phyloP scores from a whole-genome alignment of 1,140 invertebrate genomes.

The Paramacrobiotus metropolitanus region DNA sequence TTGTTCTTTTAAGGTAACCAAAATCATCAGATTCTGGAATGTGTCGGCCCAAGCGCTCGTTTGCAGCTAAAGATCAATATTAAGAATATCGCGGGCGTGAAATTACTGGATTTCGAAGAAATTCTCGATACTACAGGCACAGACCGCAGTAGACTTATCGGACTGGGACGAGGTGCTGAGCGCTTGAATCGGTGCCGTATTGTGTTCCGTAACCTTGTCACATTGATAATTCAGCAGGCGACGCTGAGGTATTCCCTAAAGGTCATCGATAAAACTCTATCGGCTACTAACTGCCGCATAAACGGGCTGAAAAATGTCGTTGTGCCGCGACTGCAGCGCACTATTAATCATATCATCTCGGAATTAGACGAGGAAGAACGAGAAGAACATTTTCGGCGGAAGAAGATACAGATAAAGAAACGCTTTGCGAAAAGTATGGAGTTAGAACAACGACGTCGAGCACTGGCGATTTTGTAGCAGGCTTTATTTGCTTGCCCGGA shows the following conservation, averaged over 20 bases:
- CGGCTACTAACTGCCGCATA: neutral
- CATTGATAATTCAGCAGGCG: neutral
- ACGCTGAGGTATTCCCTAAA: neutral
- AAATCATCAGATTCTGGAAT: neutral
- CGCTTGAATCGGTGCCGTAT: neutral
- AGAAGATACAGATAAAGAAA: neutral
- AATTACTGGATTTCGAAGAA: neutral
- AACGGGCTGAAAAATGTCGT: constrained; percentile 21
- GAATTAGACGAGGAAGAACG: constrained; percentile 32
- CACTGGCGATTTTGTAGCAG: no score
- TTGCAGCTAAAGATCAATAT: neutral
- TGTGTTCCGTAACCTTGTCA: neutral
- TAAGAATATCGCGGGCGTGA: neutral
- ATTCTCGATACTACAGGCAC: neutral
- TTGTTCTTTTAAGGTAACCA: no score
- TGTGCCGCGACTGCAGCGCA: constrained; percentile 30
- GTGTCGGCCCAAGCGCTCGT: neutral
- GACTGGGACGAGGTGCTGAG: neutral
- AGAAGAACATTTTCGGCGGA: constrained; percentile 31
- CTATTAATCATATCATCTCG: constrained; percentile 28
- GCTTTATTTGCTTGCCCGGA: no score
- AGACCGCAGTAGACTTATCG: neutral
- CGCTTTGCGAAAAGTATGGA: no score
- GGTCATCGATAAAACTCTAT: neutral
- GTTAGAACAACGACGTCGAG: no score